Evolutionary conservation across 2,888 invertebrate genomes (phyloP).

Genomic region (Cephonodes hylas): DNA sequence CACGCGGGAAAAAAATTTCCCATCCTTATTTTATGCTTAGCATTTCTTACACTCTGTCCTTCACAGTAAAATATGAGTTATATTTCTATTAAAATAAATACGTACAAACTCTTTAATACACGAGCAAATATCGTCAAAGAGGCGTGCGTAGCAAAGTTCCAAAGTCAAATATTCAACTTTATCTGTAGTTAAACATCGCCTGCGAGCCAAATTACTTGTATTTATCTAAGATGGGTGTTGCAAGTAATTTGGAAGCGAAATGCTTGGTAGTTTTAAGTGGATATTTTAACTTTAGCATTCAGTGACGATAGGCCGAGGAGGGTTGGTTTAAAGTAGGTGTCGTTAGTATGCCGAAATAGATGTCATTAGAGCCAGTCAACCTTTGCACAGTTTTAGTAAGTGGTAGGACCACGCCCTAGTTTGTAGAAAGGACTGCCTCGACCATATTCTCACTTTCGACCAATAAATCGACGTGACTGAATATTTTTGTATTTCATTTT

Average conservation of each 20-base stretch:
- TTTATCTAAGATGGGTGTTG: constrained; percentile 7
- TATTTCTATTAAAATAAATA: too few relatives aligned
- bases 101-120: neutral
- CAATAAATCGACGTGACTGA: too few relatives aligned
- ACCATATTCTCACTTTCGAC: too few relatives aligned
- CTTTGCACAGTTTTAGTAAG: neutral
- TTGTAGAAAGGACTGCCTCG: too few relatives aligned
- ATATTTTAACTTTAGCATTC: neutral
- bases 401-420: too few relatives aligned
- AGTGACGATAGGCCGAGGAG: neutral
- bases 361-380: neutral
- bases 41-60: too few relatives aligned
- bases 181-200: neutral
- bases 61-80: too few relatives aligned
- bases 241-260: constrained; percentile 1
- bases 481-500: too few relatives aligned
- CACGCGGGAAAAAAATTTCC: too few relatives aligned
- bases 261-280: neutral
- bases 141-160: neutral
- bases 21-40: too few relatives aligned
- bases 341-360: neutral
- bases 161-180: neutral
- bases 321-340: neutral
- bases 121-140: neutral
- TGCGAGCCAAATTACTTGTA: constrained; percentile 3